Base-by-base conservation (phyloP, 2,888 invertebrate genomes). In the Drosophila quinaria region DNA sequence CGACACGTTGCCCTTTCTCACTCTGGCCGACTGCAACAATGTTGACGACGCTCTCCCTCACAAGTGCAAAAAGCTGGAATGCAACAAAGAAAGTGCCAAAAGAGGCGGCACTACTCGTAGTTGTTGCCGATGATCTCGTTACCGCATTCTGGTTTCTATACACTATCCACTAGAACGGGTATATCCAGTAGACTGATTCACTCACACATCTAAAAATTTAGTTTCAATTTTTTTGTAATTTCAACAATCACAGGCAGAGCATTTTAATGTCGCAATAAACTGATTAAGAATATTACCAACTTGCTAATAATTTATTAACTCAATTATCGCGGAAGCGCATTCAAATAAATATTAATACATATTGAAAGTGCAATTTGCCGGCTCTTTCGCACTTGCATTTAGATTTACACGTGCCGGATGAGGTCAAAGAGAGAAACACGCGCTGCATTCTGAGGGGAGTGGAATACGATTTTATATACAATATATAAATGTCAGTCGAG, bases 321-420 rank as follows among this genome's bases (percentile, higher is more conserved):
- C 85, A 87, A 87, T 89, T 87, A 86, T 74, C 81, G 67, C 81
- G 79, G 81, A 86, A 86, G 74, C 70, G 67, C 73, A 88, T 76
- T 79, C 63, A 81, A 81, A 74, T 76, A 67, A 74, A 75, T 15
- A 31, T 4, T 33, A 19, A 15, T 68, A 68, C 81, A 69, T 61
- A 74, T 80, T 76, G 62, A 50, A 75, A 76, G 63, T 84, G 86
- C 78, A 80, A 64, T 67, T 41, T 42, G 35, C 51, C 55, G 58
- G 9, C 78, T 67, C 63, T 61, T 52, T 71, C 70, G 58, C 74
- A 70, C 68, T 74, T 61, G 39, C 42, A 29, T n/a, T 37, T 9
- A 41, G 62, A 50, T 46, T 44, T 77, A 76, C 87, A 84, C 83
- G 87, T 83, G 83, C 79, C 78, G 61, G 10, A 37, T 54, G 62